Evolutionary conservation across 2,888 invertebrate species (phyloP).

Genomic region (Metellina segmentata): DNA sequence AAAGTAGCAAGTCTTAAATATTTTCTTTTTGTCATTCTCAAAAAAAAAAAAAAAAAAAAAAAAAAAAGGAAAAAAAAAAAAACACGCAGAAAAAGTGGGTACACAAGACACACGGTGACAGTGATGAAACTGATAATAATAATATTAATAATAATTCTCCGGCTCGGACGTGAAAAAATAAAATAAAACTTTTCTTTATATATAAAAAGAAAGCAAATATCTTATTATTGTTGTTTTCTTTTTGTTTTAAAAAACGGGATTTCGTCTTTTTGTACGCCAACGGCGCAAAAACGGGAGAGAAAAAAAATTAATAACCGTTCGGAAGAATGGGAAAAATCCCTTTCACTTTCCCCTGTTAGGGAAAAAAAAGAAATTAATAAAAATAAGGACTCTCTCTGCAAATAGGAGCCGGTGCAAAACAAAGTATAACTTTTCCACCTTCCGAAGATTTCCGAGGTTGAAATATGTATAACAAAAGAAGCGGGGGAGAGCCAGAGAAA

Average conservation of each 20-base stretch:
- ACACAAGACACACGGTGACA: conserved; percentile 17
- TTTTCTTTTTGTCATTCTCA: neutral
- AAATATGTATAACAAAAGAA: conserved; percentile 43
- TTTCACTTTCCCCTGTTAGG: neutral
- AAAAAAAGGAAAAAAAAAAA: neutral
- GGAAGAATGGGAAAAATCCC: conserved; percentile 41
- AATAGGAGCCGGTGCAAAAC: conserved; percentile 22
- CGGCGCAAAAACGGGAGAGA: conserved; percentile 8
- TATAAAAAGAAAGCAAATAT: conserved; percentile 2
- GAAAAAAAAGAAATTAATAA: conserved; percentile 57
- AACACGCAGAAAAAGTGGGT: neutral
- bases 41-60: neutral
- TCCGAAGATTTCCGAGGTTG: conserved; percentile 2
- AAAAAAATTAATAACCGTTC: conserved; percentile 61
- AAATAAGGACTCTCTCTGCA: conserved; percentile 33
- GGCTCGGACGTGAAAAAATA: conserved; percentile 10
- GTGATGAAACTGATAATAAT: conserved; percentile 56
- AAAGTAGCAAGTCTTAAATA: neutral
- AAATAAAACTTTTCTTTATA: conserved; percentile 5
- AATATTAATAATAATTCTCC: conserved; percentile 60
- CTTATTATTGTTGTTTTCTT: neutral
- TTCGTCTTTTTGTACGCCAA: conserved; percentile 34
- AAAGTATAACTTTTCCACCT: conserved; percentile 36
- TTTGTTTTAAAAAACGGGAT: conserved; percentile 14
- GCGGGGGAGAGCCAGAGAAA: conserved; percentile 4